Evolutionary conservation across 2,888 invertebrate species (phyloP).

Genomic region (Pammene aurita): DNA sequence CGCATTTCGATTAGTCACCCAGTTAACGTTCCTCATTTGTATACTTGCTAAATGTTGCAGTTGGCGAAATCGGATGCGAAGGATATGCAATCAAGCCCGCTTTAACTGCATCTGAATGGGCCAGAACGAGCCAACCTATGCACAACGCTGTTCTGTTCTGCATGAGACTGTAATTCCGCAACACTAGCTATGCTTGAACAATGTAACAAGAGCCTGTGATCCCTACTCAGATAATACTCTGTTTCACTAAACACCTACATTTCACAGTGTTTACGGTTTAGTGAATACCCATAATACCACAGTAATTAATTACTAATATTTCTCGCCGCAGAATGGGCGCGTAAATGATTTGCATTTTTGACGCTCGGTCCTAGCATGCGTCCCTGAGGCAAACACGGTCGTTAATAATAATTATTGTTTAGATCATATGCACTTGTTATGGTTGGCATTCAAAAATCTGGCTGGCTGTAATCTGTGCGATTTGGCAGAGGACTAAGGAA

Average conservation of each 20-base stretch:
- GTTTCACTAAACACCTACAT: slow-evolving; percentile 6
- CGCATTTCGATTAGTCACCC: slow-evolving; percentile 36
- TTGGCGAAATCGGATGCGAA: slow-evolving; percentile 56
- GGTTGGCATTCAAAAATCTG: not conserved
- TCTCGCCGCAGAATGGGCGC: slow-evolving; percentile 20
- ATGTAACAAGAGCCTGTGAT: slow-evolving; percentile 16
- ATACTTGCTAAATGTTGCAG: slow-evolving; percentile 58
- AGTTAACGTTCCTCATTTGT: slow-evolving; percentile 27
- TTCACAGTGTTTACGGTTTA: slow-evolving; percentile 36
- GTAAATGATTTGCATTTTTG: slow-evolving; percentile 37
- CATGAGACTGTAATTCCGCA: slow-evolving; percentile 44
- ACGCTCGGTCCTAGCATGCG: slow-evolving; percentile 20
- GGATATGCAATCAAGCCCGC: slow-evolving; percentile 69
- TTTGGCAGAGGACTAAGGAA: slow-evolving; percentile 15
- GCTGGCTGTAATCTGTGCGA: slow-evolving; percentile 26
- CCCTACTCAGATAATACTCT: slow-evolving; percentile 2
- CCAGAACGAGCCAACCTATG: slow-evolving; percentile 58
- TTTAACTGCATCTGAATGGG: slow-evolving; percentile 64
- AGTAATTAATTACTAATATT: slow-evolving; percentile 39
- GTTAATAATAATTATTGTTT: slow-evolving; percentile 17
- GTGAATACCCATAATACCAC: slow-evolving; percentile 35
- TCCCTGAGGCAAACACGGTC: slow-evolving; percentile 3
- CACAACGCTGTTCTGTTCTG: slow-evolving; percentile 48
- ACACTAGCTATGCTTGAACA: not conserved
- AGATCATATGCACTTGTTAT: slow-evolving; percentile 3